Base-by-base conservation (phyloP, 2,888 invertebrate species). In the Myopa testacea region DNA sequence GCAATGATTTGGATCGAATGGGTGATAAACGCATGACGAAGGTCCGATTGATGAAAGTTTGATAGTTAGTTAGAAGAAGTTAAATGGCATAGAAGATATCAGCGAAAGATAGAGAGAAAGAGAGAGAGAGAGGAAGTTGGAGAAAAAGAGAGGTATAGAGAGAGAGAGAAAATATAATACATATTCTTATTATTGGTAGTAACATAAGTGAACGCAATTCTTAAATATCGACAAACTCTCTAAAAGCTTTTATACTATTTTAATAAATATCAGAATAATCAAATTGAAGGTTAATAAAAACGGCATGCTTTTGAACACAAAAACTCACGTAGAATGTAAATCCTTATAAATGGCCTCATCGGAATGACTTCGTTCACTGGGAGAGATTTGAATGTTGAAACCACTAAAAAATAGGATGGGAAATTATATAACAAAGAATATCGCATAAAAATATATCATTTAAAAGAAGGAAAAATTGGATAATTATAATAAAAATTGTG, bases 291-390 rank as follows among this genome's bases (percentile, higher is more conserved):
- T n/a, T 12, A 65, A 10, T 34, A 37, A 65, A 14, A 12, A 65
- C 26, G n/a, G 4, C 34, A 38, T 65, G 37, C 12, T 6, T 62
- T 62, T 19, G 38, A 55, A n/a, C 37, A 10, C 4, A 34, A 81
- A 81, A 78, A 93, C 94, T 94, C 92, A 95, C 95, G 93, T 93
- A 83, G 93, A 92, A 88, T 95, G 95, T 82, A 96, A 90, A 87
- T 95, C 94, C 90, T 94, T 95, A 89, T 95, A 96, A 82, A 95
- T 94, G 83, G 95, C 95, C 88, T 96, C 95, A 87, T 96, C 95
- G 40, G 95, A 95, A 84, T 92, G 92, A 81, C 93, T 94, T 85
- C 94, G 91, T 85, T 91, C 91, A 84, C 90, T 91, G 63, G 87
- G 87, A 78, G 89, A 87, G 12, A 89, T 81, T 86, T 94, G 93